A percentile compares a stretch with the other conserved stretches of the same genome.
Evolutionary conservation across 2,888 invertebrate genomes (phyloP).

Genomic region (Campoletis raptor): DNA sequence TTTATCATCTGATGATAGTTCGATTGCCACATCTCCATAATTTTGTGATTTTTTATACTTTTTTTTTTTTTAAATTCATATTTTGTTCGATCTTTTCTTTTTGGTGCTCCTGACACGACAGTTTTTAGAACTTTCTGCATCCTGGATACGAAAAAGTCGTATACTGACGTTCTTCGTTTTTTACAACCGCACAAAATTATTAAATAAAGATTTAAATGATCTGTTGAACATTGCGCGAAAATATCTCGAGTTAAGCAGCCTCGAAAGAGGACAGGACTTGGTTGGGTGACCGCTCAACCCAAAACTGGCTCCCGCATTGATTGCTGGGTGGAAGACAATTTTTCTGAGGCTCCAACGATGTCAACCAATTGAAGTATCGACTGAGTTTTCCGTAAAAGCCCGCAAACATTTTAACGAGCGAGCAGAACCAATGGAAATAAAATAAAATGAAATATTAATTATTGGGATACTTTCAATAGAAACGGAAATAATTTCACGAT

Average conservation of each 20-base stretch:
- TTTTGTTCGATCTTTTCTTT: not conserved
- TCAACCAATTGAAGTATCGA: no score
- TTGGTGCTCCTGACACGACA: not conserved
- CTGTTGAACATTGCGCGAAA: no score
- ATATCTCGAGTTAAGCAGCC: no score
- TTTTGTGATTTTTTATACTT: conserved; percentile 16
- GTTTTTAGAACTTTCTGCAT: not conserved
- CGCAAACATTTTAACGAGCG: no score
- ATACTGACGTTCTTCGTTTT: not conserved
- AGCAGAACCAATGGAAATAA: not conserved
- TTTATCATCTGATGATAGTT: conserved; percentile 51
- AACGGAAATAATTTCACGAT: not conserved
- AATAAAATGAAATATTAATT: not conserved
- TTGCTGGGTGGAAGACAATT: no score
- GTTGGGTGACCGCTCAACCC: not conserved
- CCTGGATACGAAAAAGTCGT: not conserved
- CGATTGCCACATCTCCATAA: conserved; percentile 41
- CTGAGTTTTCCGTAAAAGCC: no score
- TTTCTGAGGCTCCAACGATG: no score
- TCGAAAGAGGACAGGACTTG: not conserved
- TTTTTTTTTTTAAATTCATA: not conserved
- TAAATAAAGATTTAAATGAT: not conserved
- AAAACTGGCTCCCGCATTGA: no score
- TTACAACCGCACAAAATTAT: not conserved
- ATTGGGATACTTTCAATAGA: not conserved